These are phyloP conservation scores for Coreoperca whiteheadi DNA, from an alignment of 2,113 vertebrate genomes.

Conservation along the genomic window DNA sequence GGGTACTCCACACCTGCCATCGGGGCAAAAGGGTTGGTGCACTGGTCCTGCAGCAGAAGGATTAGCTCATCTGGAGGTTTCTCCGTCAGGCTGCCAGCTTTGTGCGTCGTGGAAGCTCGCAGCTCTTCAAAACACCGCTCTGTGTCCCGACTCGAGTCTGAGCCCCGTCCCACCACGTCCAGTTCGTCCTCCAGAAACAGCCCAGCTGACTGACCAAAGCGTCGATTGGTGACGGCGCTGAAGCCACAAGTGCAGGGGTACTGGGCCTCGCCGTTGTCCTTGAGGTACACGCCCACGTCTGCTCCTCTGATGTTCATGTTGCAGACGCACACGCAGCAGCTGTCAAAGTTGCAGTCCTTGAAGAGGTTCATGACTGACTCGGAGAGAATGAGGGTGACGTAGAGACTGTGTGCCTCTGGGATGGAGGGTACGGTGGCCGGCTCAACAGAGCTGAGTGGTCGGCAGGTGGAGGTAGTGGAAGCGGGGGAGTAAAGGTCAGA, in stretches of 20 bases:
- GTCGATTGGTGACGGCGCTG: conserved; percentile 96
- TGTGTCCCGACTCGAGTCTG: conserved; percentile 92
- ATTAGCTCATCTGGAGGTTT: conserved; percentile 95
- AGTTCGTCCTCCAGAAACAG: conserved; percentile 97
- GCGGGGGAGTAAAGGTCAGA: conserved; percentile 97
- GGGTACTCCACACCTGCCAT: conserved; percentile 89
- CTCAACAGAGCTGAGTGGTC: conserved; percentile 97
- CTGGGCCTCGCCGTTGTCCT: conserved; percentile 94
- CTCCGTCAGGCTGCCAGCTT: conserved; percentile 87
- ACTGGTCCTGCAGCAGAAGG: conserved; percentile 95
- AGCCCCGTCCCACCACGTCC: conserved; percentile 95
- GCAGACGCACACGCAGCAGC: conserved; percentile 98
- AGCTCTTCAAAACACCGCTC: conserved; percentile 95
- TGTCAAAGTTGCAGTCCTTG: conserved; percentile 99
- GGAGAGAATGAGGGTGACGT: conserved; percentile 97
- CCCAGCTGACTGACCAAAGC: conserved; percentile 95
- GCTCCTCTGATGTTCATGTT: conserved; percentile 99
- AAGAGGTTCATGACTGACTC: conserved; percentile 99
- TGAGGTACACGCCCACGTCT: conserved; percentile 97
- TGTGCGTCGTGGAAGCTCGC: conserved; percentile 85
- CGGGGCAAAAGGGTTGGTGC: conserved; percentile 96
- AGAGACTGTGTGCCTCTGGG: conserved; percentile 98
- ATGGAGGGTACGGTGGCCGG: conserved; percentile 96
- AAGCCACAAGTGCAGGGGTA: conserved; percentile 97
- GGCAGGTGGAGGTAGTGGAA: conserved; percentile 96